Percentiles rank a stretch among this genome's conserved stretches.
phyloP scores from a whole-genome alignment of 2,888 invertebrate genomes.

The Dichetophora obliterata region DNA sequence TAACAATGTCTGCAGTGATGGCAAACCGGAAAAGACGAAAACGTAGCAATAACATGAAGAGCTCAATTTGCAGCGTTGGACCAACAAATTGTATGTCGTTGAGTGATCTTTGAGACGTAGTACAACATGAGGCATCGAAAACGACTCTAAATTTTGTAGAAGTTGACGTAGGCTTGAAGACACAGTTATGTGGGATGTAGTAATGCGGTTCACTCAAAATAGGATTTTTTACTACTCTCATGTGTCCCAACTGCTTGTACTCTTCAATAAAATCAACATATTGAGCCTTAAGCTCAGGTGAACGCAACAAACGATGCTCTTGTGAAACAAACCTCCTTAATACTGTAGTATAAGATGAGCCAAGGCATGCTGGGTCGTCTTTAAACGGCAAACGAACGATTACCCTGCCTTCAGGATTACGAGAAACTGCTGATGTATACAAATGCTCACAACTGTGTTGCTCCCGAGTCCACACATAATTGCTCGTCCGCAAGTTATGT shows the following conservation, averaged over 20 bases:
- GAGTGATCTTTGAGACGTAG: slow-evolving; percentile 36
- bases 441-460: slow-evolving; percentile 1
- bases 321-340: slow-evolving; percentile 39
- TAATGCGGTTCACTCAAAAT: slow-evolving; percentile 7
- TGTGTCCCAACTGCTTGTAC: slow-evolving; percentile 68
- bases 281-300: slow-evolving; percentile 34
- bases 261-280: slow-evolving; percentile 47
- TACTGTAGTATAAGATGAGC: slow-evolving; percentile 42
- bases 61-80: too few species aligned
- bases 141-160: slow-evolving; percentile 44
- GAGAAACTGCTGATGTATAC: neutral
- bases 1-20: too few species aligned
- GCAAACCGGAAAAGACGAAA: too few species aligned
- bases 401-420: neutral
- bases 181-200: slow-evolving; percentile 46
- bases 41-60: too few species aligned
- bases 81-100: too few species aligned
- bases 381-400: slow-evolving; percentile 14
- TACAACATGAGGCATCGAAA: slow-evolving; percentile 38
- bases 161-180: slow-evolving; percentile 36
- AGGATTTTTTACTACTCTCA: slow-evolving; percentile 32
- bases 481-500: neutral
- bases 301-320: slow-evolving; percentile 39
- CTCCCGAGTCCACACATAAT: slow-evolving; percentile 21
- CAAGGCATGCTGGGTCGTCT: slow-evolving; percentile 40